Conservation (phyloP, 2,797 vertebrate species). For the Hydrocynus forskahlii region DNA sequence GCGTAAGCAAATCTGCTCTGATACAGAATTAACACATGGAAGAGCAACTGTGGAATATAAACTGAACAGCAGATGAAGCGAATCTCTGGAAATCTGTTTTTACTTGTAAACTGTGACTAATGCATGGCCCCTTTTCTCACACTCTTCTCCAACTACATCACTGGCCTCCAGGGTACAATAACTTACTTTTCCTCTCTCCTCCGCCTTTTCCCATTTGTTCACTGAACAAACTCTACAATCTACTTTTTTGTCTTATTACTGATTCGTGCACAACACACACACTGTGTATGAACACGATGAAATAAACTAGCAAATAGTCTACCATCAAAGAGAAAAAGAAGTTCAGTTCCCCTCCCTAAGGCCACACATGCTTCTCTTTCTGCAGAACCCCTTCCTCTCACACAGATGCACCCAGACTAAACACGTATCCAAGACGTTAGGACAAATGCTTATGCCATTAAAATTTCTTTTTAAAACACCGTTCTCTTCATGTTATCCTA, state of each 20-base stretch:
- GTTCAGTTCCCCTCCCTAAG: conserved; percentile 7
- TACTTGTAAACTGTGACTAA: conserved; percentile 36
- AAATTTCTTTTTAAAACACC: neutral
- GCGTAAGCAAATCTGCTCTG: neutral
- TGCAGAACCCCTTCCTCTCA: conserved; percentile 14
- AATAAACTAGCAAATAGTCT: conserved; percentile 16
- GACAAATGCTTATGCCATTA: conserved; percentile 2
- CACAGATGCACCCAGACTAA: conserved; percentile 27
- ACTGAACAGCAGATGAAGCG: conserved; percentile 20
- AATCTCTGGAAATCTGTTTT: conserved; percentile 39
- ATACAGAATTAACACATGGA: conserved; percentile 14
- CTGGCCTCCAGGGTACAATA: conserved; percentile 1
- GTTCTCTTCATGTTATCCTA: neutral
- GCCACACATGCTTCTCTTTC: conserved; percentile 1
- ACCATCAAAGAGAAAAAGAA: conserved; percentile 1
- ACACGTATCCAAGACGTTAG: conserved; percentile 12
- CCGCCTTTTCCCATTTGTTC: neutral
- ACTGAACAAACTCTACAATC: conserved; percentile 9
- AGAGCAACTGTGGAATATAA: neutral
- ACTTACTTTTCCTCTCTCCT: conserved; percentile 11
- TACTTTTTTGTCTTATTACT: conserved; percentile 27
- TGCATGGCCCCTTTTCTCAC: conserved; percentile 27
- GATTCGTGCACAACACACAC: conserved; percentile 10
- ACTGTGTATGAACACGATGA: conserved; percentile 9
- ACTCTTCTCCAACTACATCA: conserved; percentile 8